These are phyloP conservation scores for Phyllotis vaccarum DNA, from an alignment of 2,797 vertebrate species.

Conservation along the genomic window DNA sequence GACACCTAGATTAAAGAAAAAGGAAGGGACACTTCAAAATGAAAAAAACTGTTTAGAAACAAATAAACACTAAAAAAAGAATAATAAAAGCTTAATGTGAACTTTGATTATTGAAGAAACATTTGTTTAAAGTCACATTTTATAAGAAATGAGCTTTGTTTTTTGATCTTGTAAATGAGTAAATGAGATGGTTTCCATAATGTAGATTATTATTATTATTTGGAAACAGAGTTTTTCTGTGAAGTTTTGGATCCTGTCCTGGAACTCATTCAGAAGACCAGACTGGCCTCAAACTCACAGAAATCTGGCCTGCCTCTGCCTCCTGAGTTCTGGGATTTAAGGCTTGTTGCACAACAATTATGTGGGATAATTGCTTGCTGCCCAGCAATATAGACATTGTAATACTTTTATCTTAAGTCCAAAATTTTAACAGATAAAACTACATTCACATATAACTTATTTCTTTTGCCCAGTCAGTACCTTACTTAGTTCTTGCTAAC, in stretches of 20 bases:
- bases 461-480: slow-evolving; percentile 12
- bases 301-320: too few species aligned
- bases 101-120: background rate
- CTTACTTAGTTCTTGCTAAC: background rate
- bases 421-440: background rate
- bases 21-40: fast-evolving
- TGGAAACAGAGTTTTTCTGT: too few species aligned
- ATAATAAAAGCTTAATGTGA: background rate
- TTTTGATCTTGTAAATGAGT: background rate
- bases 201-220: background rate
- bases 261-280: too few species aligned
- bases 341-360: too few species aligned
- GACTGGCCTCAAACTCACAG: too few species aligned
- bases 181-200: background rate
- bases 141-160: background rate
- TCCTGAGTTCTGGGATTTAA: too few species aligned
- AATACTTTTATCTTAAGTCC: background rate
- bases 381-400: background rate
- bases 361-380: too few species aligned
- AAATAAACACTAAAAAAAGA: slow-evolving; percentile 15
- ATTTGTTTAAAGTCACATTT: slow-evolving; percentile 57
- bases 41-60: background rate
- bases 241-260: too few species aligned
- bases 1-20: background rate
- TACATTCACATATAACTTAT: background rate